A percentile compares a stretch with the other conserved stretches of the same genome.
phyloP scores from a whole-genome alignment of 2,797 vertebrate genomes.

The Meriones psammophilus region DNA sequence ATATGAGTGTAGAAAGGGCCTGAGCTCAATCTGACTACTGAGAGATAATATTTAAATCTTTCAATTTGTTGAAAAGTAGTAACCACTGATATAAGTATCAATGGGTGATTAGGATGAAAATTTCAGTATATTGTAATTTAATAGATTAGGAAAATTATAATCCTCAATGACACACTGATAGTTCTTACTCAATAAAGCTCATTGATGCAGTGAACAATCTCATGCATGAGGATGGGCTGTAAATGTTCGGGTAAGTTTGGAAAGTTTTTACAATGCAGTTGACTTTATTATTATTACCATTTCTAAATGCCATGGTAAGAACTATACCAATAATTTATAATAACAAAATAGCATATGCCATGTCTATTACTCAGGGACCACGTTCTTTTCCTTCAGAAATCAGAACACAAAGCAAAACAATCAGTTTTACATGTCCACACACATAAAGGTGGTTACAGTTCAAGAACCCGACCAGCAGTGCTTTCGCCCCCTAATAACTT shows the following conservation, averaged over 20 bases:
- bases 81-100: neutral
- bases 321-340: neutral
- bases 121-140: neutral
- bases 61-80: neutral
- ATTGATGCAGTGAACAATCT: neutral
- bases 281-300: neutral
- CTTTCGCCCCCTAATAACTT: neutral
- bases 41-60: neutral
- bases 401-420: neutral
- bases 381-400: slow-evolving; percentile 3
- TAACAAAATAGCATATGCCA: neutral
- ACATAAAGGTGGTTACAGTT: neutral
- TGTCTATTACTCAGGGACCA: neutral
- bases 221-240: neutral
- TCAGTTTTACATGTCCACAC: neutral
- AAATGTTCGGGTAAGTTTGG: neutral
- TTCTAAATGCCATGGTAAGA: neutral
- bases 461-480: neutral
- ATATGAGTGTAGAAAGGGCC: neutral
- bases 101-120: slow-evolving; percentile 45
- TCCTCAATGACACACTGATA: neutral
- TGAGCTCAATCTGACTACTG: neutral
- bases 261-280: neutral
- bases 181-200: neutral
- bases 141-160: neutral